phyloP scores from a whole-genome alignment of 1,140 invertebrate species.

The Homalodisca vitripennis region DNA sequence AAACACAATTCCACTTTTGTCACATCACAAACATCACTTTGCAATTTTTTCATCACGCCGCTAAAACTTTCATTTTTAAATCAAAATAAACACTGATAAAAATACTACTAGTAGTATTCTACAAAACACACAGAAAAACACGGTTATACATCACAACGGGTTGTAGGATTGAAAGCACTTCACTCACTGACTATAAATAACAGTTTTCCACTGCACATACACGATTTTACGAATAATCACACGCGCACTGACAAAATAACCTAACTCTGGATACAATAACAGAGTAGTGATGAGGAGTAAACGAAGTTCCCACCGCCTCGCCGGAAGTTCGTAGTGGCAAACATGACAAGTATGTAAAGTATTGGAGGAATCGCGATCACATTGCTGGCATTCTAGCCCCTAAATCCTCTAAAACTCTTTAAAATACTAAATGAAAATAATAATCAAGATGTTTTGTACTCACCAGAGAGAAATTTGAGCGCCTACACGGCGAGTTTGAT shows the following conservation, averaged over 20 bases:
- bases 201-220: background rate
- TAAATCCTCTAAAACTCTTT: slow-evolving; percentile 41
- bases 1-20: too few relatives aligned
- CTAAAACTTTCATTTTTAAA: too few relatives aligned
- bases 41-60: too few relatives aligned
- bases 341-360: slow-evolving; percentile 77
- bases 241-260: slow-evolving; percentile 28
- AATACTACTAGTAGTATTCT: too few relatives aligned
- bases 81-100: too few relatives aligned
- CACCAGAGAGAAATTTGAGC: slow-evolving; percentile 62
- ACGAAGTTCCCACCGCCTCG: slow-evolving; percentile 42
- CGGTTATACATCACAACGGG: too few relatives aligned
- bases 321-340: slow-evolving; percentile 59
- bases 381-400: slow-evolving; percentile 66
- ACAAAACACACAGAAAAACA: too few relatives aligned
- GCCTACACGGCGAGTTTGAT: slow-evolving; percentile 55
- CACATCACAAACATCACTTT: too few relatives aligned
- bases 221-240: slow-evolving; percentile 14
- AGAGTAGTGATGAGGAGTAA: slow-evolving; percentile 26
- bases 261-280: slow-evolving; percentile 25
- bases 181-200: background rate
- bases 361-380: slow-evolving; percentile 72
- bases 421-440: slow-evolving; percentile 37
- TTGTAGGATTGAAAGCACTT: too few relatives aligned
- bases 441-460: slow-evolving; percentile 51